Base-by-base conservation (phyloP, 1,140 invertebrate species). In the Bombus impatiens region DNA sequence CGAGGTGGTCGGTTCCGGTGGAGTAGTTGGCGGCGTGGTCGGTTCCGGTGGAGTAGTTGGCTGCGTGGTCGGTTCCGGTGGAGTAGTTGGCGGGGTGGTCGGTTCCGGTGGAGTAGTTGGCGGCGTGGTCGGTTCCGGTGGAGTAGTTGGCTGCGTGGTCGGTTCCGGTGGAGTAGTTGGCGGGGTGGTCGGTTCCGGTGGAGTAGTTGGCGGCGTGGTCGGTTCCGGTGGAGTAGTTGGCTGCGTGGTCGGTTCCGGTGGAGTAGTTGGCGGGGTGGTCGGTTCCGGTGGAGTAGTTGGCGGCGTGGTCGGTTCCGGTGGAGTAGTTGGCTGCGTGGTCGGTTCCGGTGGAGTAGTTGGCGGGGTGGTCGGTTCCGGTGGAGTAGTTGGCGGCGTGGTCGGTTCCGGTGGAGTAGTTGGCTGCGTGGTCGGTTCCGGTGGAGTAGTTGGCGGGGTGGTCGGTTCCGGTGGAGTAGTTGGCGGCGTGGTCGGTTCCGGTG, bases 401-500 rank as follows among this genome's bases (percentile, higher is more conserved):
- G 28, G 15, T 47, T 42, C 0, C 4, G 44, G 12, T 5, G 44
- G 0, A 1, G 44, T 8, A 9, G 40, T 74, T 5, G n/a, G 15
- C 1, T 10, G 8, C 0, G 3, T 37, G 0, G n/a, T n/a, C 0
- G 28, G 15, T 47, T 42, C 0, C 4, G 44, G 12, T 5, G 44
- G 0, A 1, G 44, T 8, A 9, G 40, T 74, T 5, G n/a, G 15
- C 1, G 32, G 1, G 32, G 32, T 32, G 32, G 32, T 32, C 32
- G 32, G 32, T 32, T 32, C 32, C 32, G 32, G 32, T 1, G 32
- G 32, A 32, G 32, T 32, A 32, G 32, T 32, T 32, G 32, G 32
- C 32, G 0, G 1, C 0, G 10, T 37, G 0, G n/a, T 9, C 0
- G 28, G 3, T 47, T 44, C 0, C 0, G 44, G 15, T 18, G 44